Evolutionary conservation across 1,140 invertebrate genomes (phyloP), one percentile per base, ranked within the genome.

Genomic region (Drosophila triauraria): DNA sequence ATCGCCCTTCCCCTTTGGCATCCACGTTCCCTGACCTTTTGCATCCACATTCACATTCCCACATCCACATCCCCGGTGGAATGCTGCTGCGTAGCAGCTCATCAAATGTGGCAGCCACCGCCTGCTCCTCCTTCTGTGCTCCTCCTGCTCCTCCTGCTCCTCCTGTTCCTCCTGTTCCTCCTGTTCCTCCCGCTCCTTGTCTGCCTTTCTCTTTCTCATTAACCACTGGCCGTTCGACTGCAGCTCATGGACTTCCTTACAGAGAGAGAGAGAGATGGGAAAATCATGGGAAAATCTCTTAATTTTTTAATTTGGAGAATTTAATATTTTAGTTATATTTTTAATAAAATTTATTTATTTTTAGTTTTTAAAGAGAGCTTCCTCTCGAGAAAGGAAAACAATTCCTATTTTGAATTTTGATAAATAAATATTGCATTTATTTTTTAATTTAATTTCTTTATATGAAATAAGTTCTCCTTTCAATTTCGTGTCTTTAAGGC

Each of bases 201-300:
- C 23, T 30, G 9, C 12, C 38, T 25, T 38, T 23, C 27, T 17
- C 40, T 46, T 53, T 54, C 62, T 54, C 67, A 68, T 68, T 70
- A 68, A 68, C 62, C 63, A 35, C 48, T 53, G 62, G 12, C 47
- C 60, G 47, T 23, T 68, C 62, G 30, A 46, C 40, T 67, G 62
- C 63, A 70, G 2, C 63, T 48, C 56, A 44, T 35, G 20, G 30
- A 50, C 44, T 53, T 2, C 30, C 7, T 23, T 23, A 23, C 67
- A 69, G n/a, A 43, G 61, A 38, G 43, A 35, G 30, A 32, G 8
- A 9, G 30, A 27, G 3, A 1, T 27, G 25, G 25, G 25, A 5
- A 32, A 32, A 8, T 32, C 32, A 32, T 9, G 32, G 30, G 17
- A 53, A 63, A 42, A 9, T 10, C 35, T 12, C 8, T 35, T 2